A percentile compares a stretch with the other conserved stretches of the same genome.
phyloP scores from a whole-genome alignment of 2,888 invertebrate species.

The Lithophane leautieri region DNA sequence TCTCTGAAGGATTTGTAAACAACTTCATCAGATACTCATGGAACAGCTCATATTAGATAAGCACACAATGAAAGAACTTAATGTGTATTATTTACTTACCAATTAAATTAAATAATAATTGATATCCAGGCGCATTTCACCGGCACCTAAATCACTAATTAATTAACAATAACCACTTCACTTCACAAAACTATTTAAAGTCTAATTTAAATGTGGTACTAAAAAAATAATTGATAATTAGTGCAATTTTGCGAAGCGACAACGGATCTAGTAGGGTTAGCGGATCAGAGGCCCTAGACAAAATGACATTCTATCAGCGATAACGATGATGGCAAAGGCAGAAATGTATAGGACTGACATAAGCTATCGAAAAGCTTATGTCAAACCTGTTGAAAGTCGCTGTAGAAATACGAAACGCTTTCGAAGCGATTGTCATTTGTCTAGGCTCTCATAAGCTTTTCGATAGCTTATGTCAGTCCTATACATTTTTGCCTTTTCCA shows the following conservation, averaged over 20 bases:
- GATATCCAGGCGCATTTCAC: not conserved
- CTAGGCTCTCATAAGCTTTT: too few species aligned
- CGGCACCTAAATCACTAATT: not conserved
- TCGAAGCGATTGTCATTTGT: too few species aligned
- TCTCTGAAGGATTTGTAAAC: not conserved
- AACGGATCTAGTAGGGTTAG: not conserved
- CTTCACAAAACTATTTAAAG: conserved; percentile 5
- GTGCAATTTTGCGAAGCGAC: conserved; percentile 6
- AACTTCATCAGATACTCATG: not conserved
- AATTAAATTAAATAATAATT: not conserved
- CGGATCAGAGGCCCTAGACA: too few species aligned
- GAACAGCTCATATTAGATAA: not conserved
- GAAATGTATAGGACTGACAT: too few species aligned
- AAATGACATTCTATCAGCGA: too few species aligned
- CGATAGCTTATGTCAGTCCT: too few species aligned
- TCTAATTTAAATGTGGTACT: not conserved
- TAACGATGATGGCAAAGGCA: too few species aligned
- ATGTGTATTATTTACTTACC: conserved; percentile 18
- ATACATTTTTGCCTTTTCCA: too few species aligned
- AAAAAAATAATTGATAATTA: not conserved
- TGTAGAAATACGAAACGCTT: too few species aligned
- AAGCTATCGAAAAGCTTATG: too few species aligned
- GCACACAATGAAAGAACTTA: not conserved
- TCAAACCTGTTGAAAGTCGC: too few species aligned
- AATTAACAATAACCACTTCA: conserved; percentile 13